These are phyloP conservation scores for Dascyllus trimaculatus DNA, from an alignment of 2,113 vertebrate genomes.

Conservation along the genomic window DNA sequence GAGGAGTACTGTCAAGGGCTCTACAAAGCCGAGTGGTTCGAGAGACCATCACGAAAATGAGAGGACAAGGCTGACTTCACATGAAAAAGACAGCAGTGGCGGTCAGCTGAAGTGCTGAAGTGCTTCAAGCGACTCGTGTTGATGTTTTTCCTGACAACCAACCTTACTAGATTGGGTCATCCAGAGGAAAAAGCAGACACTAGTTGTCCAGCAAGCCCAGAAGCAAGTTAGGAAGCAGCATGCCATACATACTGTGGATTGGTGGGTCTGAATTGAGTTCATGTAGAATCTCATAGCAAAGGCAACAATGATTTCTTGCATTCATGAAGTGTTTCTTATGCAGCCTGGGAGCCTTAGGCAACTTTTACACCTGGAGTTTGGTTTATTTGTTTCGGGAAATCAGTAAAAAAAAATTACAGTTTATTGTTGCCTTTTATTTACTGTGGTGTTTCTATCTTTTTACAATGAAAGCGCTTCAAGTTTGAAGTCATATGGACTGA, in stretches of 20 bases:
- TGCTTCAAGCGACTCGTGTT: not conserved
- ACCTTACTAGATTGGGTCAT: not conserved
- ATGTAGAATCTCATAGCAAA: no score
- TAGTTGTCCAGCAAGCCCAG: not conserved
- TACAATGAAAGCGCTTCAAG: no score
- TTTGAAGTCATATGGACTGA: no score
- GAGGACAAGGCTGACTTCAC: not conserved
- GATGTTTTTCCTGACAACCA: not conserved
- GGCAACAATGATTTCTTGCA: no score
- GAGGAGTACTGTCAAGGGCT: constrained; percentile 19
- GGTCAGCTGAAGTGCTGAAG: not conserved
- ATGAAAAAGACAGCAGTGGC: not conserved
- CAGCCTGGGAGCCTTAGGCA: no score
- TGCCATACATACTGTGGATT: not conserved
- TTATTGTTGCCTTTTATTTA: no score
- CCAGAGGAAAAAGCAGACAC: not conserved
- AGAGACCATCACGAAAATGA: constrained; percentile 8
- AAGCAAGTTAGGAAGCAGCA: not conserved
- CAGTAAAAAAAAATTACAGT: no score
- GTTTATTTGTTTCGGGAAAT: no score
- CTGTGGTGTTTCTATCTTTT: no score
- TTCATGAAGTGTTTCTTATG: no score
- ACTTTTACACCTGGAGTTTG: no score
- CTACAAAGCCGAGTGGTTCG: constrained; percentile 6
- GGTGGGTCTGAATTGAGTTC: not conserved